Evolutionary conservation across 64 coral and sea anemone genomes (phyloP).

Genomic region (Catalaphyllia jardinei): DNA sequence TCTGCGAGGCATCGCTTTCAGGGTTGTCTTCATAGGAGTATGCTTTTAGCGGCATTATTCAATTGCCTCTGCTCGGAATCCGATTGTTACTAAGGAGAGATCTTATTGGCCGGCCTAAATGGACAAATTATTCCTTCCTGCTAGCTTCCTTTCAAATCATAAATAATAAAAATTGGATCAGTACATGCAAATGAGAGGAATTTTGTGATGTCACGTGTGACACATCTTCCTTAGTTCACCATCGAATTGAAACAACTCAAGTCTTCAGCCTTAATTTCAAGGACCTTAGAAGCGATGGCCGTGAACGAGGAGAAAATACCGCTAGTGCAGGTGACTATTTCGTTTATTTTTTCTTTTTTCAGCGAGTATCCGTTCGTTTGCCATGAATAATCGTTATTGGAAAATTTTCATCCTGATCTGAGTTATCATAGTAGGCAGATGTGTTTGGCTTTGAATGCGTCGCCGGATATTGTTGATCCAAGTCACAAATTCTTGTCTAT

Average conservation of each 20-base stretch:
- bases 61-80: neutral
- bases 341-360: neutral
- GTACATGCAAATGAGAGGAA: neutral
- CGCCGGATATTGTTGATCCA: too few relatives aligned
- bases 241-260: neutral
- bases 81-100: neutral
- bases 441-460: too few relatives aligned
- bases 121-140: neutral
- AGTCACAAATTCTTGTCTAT: too few relatives aligned
- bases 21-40: too few relatives aligned
- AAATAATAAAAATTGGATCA: conserved; percentile 29
- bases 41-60: neutral
- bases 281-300: neutral
- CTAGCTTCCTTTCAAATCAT: conserved; percentile 22
- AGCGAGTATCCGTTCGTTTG: neutral
- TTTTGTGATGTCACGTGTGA: neutral
- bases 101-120: neutral
- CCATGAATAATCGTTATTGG: neutral
- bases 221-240: neutral
- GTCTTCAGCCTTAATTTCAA: neutral
- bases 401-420: neutral
- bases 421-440: neutral
- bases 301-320: conserved; percentile 15
- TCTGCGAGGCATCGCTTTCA: too few relatives aligned
- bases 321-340: conserved; percentile 16